Evolutionary conservation across 2,888 invertebrate genomes (phyloP).

Genomic region (Pecten maximus): DNA sequence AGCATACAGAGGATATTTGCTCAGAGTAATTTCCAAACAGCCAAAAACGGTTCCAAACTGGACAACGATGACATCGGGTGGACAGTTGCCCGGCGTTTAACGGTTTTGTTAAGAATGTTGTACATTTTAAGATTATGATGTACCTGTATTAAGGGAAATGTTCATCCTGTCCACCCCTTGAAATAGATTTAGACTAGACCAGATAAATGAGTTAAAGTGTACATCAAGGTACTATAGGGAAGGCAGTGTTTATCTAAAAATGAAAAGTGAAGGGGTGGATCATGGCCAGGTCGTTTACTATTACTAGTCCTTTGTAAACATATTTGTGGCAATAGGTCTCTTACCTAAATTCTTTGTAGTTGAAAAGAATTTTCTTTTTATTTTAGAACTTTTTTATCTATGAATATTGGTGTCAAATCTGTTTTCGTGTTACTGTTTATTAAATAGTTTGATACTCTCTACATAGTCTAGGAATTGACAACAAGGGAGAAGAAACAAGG

Average conservation of each 20-base stretch:
- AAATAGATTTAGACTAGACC: neutral
- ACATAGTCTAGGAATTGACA: too few species aligned
- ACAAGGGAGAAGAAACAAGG: too few species aligned
- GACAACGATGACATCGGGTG: neutral
- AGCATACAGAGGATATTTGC: constrained; percentile 32
- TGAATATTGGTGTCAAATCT: too few species aligned
- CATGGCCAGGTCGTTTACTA: neutral
- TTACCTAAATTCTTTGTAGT: neutral
- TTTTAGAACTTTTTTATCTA: neutral
- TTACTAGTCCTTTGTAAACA: neutral
- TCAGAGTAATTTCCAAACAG: constrained; percentile 30
- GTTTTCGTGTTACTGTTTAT: too few species aligned
- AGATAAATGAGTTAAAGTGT: neutral
- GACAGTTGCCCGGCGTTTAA: constrained; percentile 9
- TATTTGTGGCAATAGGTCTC: neutral
- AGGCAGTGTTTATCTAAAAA: neutral
- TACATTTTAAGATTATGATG: neutral
- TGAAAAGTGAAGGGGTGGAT: constrained; percentile 4
- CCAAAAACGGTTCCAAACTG: constrained; percentile 4
- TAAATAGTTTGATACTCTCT: too few species aligned
- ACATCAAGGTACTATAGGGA: neutral
- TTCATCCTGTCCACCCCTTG: neutral
- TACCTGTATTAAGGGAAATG: neutral
- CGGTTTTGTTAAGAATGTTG: neutral
- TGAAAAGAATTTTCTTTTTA: neutral